These are phyloP conservation scores for Microchrysa polita DNA, from an alignment of 2,888 invertebrate species.

Conservation along the genomic window DNA sequence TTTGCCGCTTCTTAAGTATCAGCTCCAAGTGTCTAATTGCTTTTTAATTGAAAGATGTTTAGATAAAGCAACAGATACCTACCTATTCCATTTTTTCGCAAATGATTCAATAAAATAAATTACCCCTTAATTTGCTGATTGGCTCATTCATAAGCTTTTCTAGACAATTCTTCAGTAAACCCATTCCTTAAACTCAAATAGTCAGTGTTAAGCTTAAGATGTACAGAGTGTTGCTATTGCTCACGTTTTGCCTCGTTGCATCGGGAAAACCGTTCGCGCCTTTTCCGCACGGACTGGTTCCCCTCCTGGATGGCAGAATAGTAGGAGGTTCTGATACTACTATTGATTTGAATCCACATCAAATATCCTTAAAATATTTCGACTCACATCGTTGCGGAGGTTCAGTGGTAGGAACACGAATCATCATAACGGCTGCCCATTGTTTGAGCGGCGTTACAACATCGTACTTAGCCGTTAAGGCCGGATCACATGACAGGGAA, in stretches of 20 bases:
- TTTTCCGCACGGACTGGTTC: conserved; percentile 53
- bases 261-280: background rate
- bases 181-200: too few relatives aligned
- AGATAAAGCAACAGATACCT: too few relatives aligned
- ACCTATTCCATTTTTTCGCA: too few relatives aligned
- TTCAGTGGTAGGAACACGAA: background rate
- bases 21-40: too few relatives aligned
- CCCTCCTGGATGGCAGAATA: conserved; percentile 50
- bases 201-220: too few relatives aligned
- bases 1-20: too few relatives aligned
- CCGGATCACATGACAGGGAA: conserved; percentile 64
- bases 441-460: conserved; percentile 47
- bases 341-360: conserved; percentile 12
- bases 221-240: too few relatives aligned
- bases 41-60: too few relatives aligned
- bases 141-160: too few relatives aligned
- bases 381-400: conserved; percentile 35
- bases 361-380: conserved; percentile 20
- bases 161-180: too few relatives aligned
- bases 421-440: conserved; percentile 25
- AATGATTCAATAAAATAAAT: too few relatives aligned
- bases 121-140: too few relatives aligned
- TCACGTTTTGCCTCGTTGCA: background rate
- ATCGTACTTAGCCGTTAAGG: conserved; percentile 58
- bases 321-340: conserved; percentile 55